phyloP scores from a whole-genome alignment of 2,797 vertebrate genomes.

The Parauchenoglanis ngamensis region DNA sequence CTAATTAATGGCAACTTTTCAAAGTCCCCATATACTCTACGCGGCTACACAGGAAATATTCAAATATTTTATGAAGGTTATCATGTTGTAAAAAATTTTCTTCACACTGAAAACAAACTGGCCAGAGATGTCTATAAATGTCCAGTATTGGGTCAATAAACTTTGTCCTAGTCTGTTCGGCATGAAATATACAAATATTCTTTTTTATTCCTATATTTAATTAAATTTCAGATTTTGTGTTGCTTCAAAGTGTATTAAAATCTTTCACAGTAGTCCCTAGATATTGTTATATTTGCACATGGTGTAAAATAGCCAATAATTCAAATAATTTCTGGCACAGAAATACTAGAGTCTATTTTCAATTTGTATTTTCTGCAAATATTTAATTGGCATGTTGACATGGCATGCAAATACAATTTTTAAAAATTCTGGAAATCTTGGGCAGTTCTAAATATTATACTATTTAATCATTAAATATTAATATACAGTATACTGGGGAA shows the following conservation, averaged over 20 bases:
- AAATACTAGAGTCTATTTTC: neutral
- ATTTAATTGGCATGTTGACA: neutral
- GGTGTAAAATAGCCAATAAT: neutral
- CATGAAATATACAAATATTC: neutral
- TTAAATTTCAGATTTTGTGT: neutral
- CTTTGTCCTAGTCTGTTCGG: neutral
- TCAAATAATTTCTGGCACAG: neutral
- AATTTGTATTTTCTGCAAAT: neutral
- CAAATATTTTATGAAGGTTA: constrained; percentile 17
- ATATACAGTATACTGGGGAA: neutral
- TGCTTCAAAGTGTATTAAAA: neutral
- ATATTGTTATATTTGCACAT: neutral
- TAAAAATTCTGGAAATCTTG: neutral
- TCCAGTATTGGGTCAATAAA: neutral
- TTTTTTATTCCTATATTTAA: neutral
- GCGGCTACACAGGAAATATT: constrained; percentile 15
- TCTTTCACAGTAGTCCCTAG: neutral
- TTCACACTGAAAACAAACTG: neutral
- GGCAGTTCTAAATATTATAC: neutral
- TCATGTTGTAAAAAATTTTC: neutral
- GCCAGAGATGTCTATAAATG: neutral
- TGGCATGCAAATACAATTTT: no score
- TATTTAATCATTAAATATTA: neutral
- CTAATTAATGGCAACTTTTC: constrained; percentile 86
- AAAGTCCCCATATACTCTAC: constrained; percentile 48